Conservation (phyloP, 2,888 invertebrate species). For the Platycheirus rosarum region DNA sequence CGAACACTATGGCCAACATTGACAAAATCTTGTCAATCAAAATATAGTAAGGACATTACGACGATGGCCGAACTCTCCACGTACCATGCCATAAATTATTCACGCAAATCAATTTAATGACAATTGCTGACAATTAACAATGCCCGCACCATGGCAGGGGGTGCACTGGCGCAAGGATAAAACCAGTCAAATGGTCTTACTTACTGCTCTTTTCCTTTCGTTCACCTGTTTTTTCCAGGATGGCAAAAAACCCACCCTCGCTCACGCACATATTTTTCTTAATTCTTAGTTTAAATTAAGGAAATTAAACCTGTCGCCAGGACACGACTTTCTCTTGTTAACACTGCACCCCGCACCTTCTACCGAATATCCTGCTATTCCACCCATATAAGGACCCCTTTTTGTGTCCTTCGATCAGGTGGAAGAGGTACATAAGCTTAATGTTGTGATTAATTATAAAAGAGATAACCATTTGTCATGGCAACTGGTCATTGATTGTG, state of each 20-base stretch:
- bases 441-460: slow-evolving; percentile 60
- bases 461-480: slow-evolving; percentile 56
- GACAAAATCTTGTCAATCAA: slow-evolving; percentile 38
- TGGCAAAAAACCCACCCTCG: background rate
- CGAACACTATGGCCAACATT: slow-evolving; percentile 22
- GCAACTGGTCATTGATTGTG: slow-evolving; percentile 50
- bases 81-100: slow-evolving; percentile 54
- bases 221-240: slow-evolving; percentile 6
- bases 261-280: slow-evolving; percentile 19
- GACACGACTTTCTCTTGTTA: slow-evolving; percentile 32
- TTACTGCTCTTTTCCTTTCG: background rate
- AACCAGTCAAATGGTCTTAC: background rate
- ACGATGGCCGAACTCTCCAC: background rate
- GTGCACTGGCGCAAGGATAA: slow-evolving; percentile 2
- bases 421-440: slow-evolving; percentile 31
- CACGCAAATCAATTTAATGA: slow-evolving; percentile 67
- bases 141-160: slow-evolving; percentile 23
- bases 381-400: background rate
- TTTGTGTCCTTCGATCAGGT: background rate
- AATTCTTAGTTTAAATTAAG: slow-evolving; percentile 39
- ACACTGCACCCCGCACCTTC: background rate
- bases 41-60: slow-evolving; percentile 27
- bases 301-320: slow-evolving; percentile 48
- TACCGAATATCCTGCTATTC: background rate
- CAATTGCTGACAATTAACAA: slow-evolving; percentile 72